Evolutionary conservation across 2,797 vertebrate genomes (phyloP).

Genomic region (Chelonia mydas): DNA sequence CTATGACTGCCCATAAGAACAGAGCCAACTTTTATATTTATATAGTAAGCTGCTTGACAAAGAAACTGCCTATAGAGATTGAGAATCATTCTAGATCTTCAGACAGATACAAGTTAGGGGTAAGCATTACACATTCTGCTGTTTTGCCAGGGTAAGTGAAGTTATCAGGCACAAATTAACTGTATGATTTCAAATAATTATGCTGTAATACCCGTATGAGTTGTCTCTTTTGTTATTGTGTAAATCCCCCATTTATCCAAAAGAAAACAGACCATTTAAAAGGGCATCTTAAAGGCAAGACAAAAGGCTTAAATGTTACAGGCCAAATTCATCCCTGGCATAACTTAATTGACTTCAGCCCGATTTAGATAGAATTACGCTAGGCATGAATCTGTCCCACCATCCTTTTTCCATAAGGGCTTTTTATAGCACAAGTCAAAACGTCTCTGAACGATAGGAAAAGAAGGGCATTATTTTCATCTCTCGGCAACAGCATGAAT

Average conservation of each 20-base stretch:
- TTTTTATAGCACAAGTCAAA: neutral
- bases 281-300: neutral
- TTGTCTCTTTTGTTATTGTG: neutral
- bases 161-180: neutral
- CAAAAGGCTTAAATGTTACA: neutral
- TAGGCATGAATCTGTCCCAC: neutral
- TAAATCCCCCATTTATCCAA: neutral
- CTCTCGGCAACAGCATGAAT: neutral
- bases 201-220: accelerated
- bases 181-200: neutral
- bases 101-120: accelerated
- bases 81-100: neutral
- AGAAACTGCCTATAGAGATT: accelerated
- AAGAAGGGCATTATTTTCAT: neutral
- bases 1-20: neutral
- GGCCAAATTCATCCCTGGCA: neutral
- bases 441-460: neutral
- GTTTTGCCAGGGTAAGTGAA: neutral
- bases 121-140: neutral
- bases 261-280: neutral
- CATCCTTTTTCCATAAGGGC: neutral
- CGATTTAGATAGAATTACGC: neutral
- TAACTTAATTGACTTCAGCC: neutral
- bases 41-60: accelerated
- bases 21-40: accelerated